Evolutionary conservation across 2,888 invertebrate genomes (phyloP).

Genomic region (Charanyca ferruginea): DNA sequence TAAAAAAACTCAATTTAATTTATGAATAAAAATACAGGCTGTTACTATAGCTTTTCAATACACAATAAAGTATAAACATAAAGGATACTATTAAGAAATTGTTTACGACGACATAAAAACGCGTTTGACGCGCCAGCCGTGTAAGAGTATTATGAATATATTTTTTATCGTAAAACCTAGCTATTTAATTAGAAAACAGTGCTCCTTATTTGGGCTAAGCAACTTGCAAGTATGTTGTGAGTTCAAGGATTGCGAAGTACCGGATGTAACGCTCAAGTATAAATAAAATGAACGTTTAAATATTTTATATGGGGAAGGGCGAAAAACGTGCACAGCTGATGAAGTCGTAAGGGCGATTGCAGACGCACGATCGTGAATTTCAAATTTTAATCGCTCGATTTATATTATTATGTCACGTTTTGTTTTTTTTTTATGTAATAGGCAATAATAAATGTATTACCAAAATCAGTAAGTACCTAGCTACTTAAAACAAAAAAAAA

Average conservation of each 20-base stretch:
- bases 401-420: background rate
- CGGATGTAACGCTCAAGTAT: constrained; percentile 48
- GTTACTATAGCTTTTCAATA: constrained; percentile 52
- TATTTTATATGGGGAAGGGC: constrained; percentile 56
- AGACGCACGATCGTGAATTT: constrained; percentile 15
- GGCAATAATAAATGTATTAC: too few species aligned
- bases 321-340: constrained; percentile 54
- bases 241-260: constrained; percentile 32
- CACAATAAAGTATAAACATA: constrained; percentile 45
- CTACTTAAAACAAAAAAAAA: background rate
- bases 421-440: background rate
- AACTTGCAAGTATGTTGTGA: constrained; percentile 66
- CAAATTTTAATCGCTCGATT: constrained; percentile 8
- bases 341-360: constrained; percentile 38
- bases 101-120: constrained; percentile 56
- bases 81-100: constrained; percentile 57
- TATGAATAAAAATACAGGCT: constrained; percentile 29
- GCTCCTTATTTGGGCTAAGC: constrained; percentile 67
- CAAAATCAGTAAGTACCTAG: too few species aligned
- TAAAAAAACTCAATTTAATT: constrained; percentile 33
- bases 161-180: constrained; percentile 53
- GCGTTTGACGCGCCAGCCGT: constrained; percentile 57
- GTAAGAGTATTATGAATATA: constrained; percentile 57
- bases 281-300: constrained; percentile 61
- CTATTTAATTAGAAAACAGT: constrained; percentile 68